These are phyloP conservation scores for Sarcophaga bullata DNA, from an alignment of 1,140 invertebrate genomes.

Conservation along the genomic window DNA sequence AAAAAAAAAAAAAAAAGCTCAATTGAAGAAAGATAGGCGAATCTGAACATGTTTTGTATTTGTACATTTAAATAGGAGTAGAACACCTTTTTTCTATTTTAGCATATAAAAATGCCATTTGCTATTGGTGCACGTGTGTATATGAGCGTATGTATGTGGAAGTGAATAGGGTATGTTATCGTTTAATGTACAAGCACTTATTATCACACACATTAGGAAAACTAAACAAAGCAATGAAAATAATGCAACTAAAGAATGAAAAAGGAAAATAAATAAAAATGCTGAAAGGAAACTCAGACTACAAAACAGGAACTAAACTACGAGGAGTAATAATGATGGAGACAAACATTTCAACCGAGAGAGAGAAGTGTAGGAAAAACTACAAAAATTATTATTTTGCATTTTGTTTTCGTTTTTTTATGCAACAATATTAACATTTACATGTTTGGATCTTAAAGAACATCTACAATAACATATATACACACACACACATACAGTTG, in stretches of 20 bases:
- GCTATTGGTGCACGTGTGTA: neutral
- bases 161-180: neutral
- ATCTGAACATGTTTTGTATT: slow-evolving; percentile 11
- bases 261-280: neutral
- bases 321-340: slow-evolving; percentile 1
- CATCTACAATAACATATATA: neutral
- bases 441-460: neutral
- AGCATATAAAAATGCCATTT: neutral
- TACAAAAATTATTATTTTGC: neutral
- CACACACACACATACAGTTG: neutral
- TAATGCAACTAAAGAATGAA: slow-evolving; percentile 7
- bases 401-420: neutral
- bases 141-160: neutral
- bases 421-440: slow-evolving; percentile 5
- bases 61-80: neutral
- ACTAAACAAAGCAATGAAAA: slow-evolving; percentile 3
- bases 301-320: slow-evolving; percentile 14
- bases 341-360: neutral
- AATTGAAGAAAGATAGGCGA: too few relatives aligned
- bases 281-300: slow-evolving; percentile 8
- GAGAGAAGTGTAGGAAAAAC: neutral
- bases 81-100: neutral
- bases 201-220: slow-evolving; percentile 26
- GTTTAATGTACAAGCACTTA: slow-evolving; percentile 36
- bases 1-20: neutral